Conservation (phyloP, 2,888 invertebrate genomes). For the Sinohyriopsis cumingii region DNA sequence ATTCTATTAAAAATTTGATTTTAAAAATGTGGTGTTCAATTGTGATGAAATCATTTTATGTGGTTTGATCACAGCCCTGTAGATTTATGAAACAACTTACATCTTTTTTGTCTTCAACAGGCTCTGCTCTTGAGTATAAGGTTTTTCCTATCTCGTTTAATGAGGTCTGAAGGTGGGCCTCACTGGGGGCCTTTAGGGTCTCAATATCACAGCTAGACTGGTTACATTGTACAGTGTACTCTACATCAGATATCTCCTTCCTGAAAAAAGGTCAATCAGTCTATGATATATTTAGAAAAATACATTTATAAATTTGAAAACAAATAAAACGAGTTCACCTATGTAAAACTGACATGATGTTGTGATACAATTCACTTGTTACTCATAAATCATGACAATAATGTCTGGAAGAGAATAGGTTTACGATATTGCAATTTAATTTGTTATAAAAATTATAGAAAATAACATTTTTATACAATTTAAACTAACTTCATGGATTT, state of each 20-base stretch:
- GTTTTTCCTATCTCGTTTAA: constrained; percentile 36
- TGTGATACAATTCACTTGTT: too few species aligned
- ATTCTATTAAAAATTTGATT: too few species aligned
- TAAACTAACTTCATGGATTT: too few species aligned
- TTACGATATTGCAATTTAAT: too few species aligned
- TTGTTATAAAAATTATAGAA: too few species aligned
- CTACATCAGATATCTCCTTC: constrained; percentile 29
- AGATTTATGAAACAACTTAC: background rate
- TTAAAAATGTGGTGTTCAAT: too few species aligned
- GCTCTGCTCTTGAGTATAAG: constrained; percentile 33
- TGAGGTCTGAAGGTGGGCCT: constrained; percentile 28
- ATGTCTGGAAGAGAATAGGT: too few species aligned
- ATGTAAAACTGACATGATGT: too few species aligned
- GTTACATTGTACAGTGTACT: constrained; percentile 32
- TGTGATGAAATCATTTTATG: background rate
- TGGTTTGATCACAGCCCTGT: background rate
- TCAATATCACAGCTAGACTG: constrained; percentile 30
- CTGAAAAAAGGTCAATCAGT: constrained; percentile 9
- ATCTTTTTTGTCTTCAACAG: constrained; percentile 20
- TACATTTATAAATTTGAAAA: background rate
- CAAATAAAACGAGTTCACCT: too few species aligned
- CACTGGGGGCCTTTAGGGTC: constrained; percentile 30
- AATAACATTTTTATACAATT: too few species aligned
- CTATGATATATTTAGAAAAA: background rate
- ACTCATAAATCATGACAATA: too few species aligned